Conservation (phyloP, 2,888 invertebrate genomes). For the Lycocerus yunnanus region DNA sequence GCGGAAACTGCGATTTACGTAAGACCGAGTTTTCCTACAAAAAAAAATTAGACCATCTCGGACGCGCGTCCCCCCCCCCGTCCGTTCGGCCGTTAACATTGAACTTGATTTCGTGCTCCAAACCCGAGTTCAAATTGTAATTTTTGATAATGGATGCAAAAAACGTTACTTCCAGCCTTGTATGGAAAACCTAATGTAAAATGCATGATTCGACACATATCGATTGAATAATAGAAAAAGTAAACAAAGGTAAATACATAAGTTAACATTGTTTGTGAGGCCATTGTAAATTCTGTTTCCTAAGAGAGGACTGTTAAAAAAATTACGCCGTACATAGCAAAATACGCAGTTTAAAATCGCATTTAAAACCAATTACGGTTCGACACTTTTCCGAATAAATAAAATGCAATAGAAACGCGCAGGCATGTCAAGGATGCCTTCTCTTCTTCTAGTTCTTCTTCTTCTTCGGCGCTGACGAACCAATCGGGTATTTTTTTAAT, state of each 20-base stretch:
- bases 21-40: background rate
- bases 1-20: background rate
- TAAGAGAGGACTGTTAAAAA: constrained; percentile 12
- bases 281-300: constrained; percentile 16
- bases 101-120: background rate
- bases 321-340: constrained; percentile 23
- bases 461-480: background rate
- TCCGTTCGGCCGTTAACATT: background rate
- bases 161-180: background rate
- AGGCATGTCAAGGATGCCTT: constrained; percentile 21
- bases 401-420: constrained; percentile 16
- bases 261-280: constrained; percentile 20
- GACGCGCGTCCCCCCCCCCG: background rate
- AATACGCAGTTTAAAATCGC: constrained; percentile 26
- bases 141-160: background rate
- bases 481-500: background rate
- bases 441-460: background rate
- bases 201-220: constrained; percentile 11
- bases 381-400: constrained; percentile 21
- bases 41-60: background rate
- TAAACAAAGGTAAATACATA: constrained; percentile 23
- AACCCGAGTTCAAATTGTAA: background rate
- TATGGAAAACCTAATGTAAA: background rate
- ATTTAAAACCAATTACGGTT: constrained; percentile 28
- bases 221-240: constrained; percentile 22